Evolutionary conservation across 2,113 vertebrate genomes (phyloP).

Genomic region (Acrocephalus kingi): DNA sequence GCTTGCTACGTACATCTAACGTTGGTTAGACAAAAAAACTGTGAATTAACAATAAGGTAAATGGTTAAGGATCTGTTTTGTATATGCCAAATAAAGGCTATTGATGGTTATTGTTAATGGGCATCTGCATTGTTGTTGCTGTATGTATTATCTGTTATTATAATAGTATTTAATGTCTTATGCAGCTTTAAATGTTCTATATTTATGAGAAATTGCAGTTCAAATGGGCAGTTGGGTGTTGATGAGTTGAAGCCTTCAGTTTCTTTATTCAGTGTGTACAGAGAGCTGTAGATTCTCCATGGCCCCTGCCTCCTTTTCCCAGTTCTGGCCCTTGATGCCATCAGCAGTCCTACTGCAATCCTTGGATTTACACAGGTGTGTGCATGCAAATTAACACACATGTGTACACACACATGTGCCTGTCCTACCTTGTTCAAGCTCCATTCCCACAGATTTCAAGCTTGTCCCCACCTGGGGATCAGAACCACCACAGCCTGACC

Average conservation of each 20-base stretch:
- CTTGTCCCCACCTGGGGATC: background rate
- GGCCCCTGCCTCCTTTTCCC: background rate
- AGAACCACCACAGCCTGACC: background rate
- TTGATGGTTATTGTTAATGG: background rate
- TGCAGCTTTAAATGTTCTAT: background rate
- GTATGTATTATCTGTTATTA: background rate
- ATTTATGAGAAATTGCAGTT: background rate
- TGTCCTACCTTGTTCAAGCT: background rate
- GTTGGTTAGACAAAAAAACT: background rate
- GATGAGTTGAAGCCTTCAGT: background rate
- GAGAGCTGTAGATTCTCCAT: background rate
- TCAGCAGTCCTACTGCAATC: background rate
- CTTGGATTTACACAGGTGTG: fast-evolving
- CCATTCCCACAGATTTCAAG: background rate
- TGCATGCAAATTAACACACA: fast-evolving
- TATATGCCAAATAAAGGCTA: background rate
- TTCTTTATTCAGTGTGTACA: background rate
- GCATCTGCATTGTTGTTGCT: background rate
- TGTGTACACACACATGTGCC: fast-evolving
- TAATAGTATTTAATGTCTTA: background rate
- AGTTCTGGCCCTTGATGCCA: background rate
- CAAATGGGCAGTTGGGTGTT: fast-evolving
- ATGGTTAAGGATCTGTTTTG: background rate
- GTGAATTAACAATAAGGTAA: background rate
- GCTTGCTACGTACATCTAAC: fast-evolving